Base-by-base conservation (phyloP, 2,888 invertebrate species). In the Troglohyphantes excavatus region DNA sequence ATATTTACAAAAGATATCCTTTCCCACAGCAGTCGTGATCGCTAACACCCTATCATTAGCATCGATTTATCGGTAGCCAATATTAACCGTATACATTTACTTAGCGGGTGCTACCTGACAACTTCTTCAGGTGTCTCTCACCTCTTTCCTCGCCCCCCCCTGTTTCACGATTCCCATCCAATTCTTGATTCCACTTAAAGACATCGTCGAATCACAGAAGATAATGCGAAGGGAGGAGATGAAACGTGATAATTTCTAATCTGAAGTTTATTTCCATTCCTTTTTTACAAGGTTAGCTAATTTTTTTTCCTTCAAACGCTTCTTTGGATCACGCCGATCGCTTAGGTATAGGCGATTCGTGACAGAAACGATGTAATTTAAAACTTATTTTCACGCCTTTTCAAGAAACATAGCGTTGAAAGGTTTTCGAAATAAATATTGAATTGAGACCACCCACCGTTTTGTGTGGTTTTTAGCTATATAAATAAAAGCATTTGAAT, bases 31-130 rank as follows among this genome's bases (percentile, higher is more conserved):
- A 33, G 61, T 79, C 82, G 88, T 88, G 88, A 88, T 82, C 29
- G 68, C 61, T 88, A 67, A 81, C 88, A 88, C 75, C 82, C 81
- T 68, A 43, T 75, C 61, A 82, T 88, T 81, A 88, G 59, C 73
- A 59, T 76, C 68, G 59, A 68, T 76, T 82, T 88, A 88, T 82
- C 75, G 68, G 82, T 76, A 82, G 81, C 72, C 43, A n/a, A 13
- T 78, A 73, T 53, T 79, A 27, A 72, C 76, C 29, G 70, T 79
- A n/a, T n/a, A 65, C 87, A 79, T 73, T 72, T 79, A 72, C 87
- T 87, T 79, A 68, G 23, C 67, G 84, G 39, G 63, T 26, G 73
- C 67, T 70, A 78, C 78, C 27, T 6, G 43, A 68, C 17, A 43
- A 53, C 39, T 67, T 76, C 67, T 76, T 29, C 53, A 17, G 1